phyloP scores from a whole-genome alignment of 1,140 invertebrate species.

The Whitmania pigra region DNA sequence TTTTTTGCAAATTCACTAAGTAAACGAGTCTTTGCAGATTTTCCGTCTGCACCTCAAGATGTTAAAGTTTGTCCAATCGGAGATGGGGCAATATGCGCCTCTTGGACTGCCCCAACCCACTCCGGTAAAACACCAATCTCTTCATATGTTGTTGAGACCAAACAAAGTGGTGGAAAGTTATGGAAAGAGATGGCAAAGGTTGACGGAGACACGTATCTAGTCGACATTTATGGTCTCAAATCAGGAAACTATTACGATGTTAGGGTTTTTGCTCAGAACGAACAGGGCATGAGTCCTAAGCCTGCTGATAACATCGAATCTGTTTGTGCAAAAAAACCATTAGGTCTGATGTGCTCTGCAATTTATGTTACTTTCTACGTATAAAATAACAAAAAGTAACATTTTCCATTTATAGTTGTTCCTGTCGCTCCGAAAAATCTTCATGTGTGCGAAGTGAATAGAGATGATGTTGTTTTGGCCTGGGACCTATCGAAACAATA shows the following conservation, averaged over 20 bases:
- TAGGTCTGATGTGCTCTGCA: background rate
- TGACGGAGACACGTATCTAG: constrained; percentile 5
- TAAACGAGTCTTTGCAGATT: background rate
- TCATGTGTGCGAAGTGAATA: background rate
- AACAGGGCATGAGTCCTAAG: background rate
- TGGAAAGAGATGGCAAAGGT: constrained; percentile 7
- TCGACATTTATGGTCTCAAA: constrained; percentile 12
- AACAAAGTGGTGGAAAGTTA: background rate
- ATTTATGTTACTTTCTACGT: background rate
- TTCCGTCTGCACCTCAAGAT: background rate
- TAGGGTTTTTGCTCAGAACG: constrained; percentile 14
- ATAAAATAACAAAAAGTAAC: background rate
- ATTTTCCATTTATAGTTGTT: constrained; percentile 10
- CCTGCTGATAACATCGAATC: constrained; percentile 4
- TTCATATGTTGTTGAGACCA: constrained; percentile 82
- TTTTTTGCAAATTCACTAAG: no score
- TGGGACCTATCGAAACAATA: constrained; percentile 1
- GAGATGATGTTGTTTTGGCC: constrained; percentile 1
- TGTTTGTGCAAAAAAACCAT: constrained; percentile 13
- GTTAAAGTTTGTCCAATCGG: background rate
- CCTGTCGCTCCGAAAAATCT: constrained; percentile 20
- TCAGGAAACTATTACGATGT: constrained; percentile 16
- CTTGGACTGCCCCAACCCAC: constrained; percentile 76
- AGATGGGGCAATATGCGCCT: constrained; percentile 32
- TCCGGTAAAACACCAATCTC: constrained; percentile 81